A percentile compares a stretch with the other conserved stretches of the same genome.
Conservation (phyloP, 1,140 invertebrate genomes). For the Callitettix versicolor region DNA sequence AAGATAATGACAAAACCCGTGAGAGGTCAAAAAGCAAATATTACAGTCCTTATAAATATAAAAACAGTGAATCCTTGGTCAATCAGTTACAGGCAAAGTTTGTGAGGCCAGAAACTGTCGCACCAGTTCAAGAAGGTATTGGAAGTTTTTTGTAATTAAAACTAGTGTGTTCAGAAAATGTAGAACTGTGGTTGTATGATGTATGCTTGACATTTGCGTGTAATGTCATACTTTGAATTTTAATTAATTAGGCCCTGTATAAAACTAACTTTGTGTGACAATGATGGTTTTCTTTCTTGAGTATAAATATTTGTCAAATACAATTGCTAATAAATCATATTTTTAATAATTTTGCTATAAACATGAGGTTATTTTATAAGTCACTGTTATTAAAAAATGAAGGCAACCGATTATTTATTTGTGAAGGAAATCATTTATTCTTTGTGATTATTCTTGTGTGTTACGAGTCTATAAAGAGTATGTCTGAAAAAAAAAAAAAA, state of each 20-base stretch:
- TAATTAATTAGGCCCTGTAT: neutral
- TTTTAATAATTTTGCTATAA: too few relatives aligned
- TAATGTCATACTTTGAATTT: neutral
- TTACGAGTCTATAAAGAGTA: too few relatives aligned
- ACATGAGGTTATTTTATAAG: too few relatives aligned
- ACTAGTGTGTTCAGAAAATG: neutral
- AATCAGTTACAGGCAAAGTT: conserved; percentile 33
- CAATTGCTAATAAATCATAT: too few relatives aligned
- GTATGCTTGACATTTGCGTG: neutral
- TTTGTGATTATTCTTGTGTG: too few relatives aligned
- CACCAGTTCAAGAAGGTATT: conserved; percentile 31
- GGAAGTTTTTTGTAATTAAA: conserved; percentile 1
- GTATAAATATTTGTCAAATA: too few relatives aligned
- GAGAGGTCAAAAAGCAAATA: conserved; percentile 21
- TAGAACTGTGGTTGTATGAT: too few relatives aligned
- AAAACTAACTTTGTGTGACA: neutral
- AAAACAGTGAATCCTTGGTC: conserved; percentile 36
- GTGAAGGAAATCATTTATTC: too few relatives aligned
- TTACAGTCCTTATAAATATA: conserved; percentile 16
- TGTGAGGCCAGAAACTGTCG: neutral
- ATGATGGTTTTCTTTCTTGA: too few relatives aligned
- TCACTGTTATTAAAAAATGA: too few relatives aligned
- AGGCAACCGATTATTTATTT: too few relatives aligned
- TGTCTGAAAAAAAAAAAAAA: too few relatives aligned
- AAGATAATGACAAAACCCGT: conserved; percentile 20